phyloP scores from a whole-genome alignment of 2,113 vertebrate genomes.

The Amazona vittata region DNA sequence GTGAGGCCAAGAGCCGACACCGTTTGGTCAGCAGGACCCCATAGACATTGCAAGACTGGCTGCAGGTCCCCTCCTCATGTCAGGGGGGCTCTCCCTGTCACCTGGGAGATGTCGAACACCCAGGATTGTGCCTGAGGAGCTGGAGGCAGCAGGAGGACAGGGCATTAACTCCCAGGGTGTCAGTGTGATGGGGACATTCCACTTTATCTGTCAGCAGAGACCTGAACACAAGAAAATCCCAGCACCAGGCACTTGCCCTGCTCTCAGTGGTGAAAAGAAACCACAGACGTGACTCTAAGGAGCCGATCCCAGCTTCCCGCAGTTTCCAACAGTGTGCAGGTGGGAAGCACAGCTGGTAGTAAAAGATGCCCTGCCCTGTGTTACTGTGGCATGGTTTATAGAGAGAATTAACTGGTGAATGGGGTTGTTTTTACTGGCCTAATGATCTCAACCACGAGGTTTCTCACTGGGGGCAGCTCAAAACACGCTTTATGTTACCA shows the following conservation, averaged over 20 bases:
- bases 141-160: not conserved
- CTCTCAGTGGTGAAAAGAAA: not conserved
- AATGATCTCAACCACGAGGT: not conserved
- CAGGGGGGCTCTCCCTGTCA: not conserved
- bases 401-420: not conserved
- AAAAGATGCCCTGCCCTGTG: not conserved
- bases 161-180: not conserved
- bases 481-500: not conserved
- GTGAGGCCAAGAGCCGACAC: no score
- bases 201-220: not conserved
- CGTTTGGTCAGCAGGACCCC: not conserved
- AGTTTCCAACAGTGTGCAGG: not conserved
- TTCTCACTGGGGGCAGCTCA: not conserved
- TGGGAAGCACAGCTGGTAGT: not conserved
- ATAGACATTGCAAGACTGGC: not conserved
- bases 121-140: not conserved
- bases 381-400: not conserved
- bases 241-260: not conserved
- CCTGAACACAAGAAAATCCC: not conserved
- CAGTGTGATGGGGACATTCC: not conserved
- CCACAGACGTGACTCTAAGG: not conserved
- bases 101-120: not conserved
- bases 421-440: not conserved
- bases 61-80: not conserved
- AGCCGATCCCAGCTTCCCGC: not conserved